These are phyloP conservation scores for Melanchra persicariae DNA, from an alignment of 2,888 invertebrate genomes.

Conservation along the genomic window DNA sequence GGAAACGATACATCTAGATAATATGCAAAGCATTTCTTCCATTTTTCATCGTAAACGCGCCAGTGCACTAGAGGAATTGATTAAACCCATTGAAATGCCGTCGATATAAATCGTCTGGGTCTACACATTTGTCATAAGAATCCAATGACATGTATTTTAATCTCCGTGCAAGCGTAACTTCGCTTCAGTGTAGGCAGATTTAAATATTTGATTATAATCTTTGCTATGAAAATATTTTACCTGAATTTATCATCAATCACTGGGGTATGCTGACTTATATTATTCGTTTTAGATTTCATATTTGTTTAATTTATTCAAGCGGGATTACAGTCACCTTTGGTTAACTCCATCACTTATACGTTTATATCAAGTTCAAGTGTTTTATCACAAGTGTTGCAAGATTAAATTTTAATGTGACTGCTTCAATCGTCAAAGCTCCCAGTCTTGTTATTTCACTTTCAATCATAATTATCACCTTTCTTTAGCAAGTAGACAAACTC, in stretches of 20 bases:
- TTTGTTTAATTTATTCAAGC: slow-evolving; percentile 2
- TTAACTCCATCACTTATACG: not conserved
- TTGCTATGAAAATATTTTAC: slow-evolving; percentile 72
- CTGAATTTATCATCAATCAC: slow-evolving; percentile 59
- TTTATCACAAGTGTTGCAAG: not conserved
- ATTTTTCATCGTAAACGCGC: slow-evolving; percentile 78
- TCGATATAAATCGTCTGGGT: slow-evolving; percentile 78
- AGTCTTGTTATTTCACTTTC: slow-evolving; percentile 35
- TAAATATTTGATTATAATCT: slow-evolving; percentile 88
- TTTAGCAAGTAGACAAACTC: slow-evolving; percentile 46
- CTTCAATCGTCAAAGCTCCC: slow-evolving; percentile 11
- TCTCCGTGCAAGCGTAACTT: slow-evolving; percentile 68
- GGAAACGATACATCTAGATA: slow-evolving; percentile 72
- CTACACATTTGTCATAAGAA: slow-evolving; percentile 81
- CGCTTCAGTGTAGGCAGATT: slow-evolving; percentile 74
- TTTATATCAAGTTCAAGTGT: not conserved
- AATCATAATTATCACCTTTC: slow-evolving; percentile 38
- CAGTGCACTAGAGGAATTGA: slow-evolving; percentile 74
- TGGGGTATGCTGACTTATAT: slow-evolving; percentile 28
- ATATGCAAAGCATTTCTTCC: slow-evolving; percentile 74
- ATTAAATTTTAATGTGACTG: not conserved
- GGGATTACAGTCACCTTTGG: not conserved
- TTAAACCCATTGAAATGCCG: slow-evolving; percentile 82
- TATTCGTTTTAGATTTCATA: slow-evolving; percentile 19
- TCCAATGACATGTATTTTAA: slow-evolving; percentile 69